Base-by-base conservation (phyloP, 1,140 invertebrate genomes). In the Micrasema longulum region DNA sequence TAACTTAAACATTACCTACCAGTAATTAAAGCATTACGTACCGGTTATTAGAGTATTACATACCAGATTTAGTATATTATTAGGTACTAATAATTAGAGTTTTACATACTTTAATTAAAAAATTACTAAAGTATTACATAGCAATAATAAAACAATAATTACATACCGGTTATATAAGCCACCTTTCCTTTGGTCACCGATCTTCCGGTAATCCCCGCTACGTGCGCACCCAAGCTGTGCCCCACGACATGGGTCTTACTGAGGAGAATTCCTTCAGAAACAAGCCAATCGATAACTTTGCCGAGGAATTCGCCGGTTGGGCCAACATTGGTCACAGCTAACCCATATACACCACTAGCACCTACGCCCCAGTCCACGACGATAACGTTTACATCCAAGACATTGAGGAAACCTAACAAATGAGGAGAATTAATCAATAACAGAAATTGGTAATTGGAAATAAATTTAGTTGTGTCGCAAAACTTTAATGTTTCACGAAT, bases 141-240 rank as follows among this genome's bases (percentile, higher is more conserved):
- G 20, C 20, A 2, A 22, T 16, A 9, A 53, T 6, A 2, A 14
- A 53, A 22, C 14, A 53, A 23, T n/a, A 53, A 53, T 16, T 53
- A 2, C 35, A 38, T 18, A 57, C 53, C 53, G 16, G 53, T 57
- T 10, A 57, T 31, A 10, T 57, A 57, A 12, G 53, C 18, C n/a
- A 57, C 16, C 35, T 57, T 57, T 57, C 53, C 53, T 9, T 23
- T 57, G 14, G 45, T 48, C 16, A 48, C 45, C 1, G 45, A 48
- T 20, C 45, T 48, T 22, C 83, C 87, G 11, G 84, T 82, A 43
- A 87, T 76, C 0, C 88, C 87, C 0, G 80, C 80, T 7, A 88
- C 74, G 69, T 90, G 89, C 4, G 86, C 88, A n/a, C 89, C 89
- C 23, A 90, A 80, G 71, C 87, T 89, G 72, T 89, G 87, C 6